Base-by-base conservation (phyloP, 2,888 invertebrate species). In the Allolobophora icterica region DNA sequence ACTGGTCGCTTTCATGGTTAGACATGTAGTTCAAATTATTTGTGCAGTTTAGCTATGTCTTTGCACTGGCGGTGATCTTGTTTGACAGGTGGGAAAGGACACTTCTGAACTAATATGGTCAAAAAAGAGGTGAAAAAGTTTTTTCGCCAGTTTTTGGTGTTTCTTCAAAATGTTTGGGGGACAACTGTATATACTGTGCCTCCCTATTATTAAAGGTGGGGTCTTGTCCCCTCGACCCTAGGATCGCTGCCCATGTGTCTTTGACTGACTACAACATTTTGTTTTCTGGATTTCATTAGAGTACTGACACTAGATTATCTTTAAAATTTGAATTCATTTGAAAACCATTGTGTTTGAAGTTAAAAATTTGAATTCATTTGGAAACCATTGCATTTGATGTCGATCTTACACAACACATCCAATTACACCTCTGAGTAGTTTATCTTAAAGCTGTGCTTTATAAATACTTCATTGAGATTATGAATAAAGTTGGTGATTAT, bases 1-100 rank as follows among this genome's bases (percentile, higher is more conserved):
- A 45, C 93, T 95, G 42, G 95, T 95, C 6, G 95, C 95, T 34
- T 95, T 95, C 92, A 95, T 95, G 95, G 95, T 95, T 92, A 92
- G 93, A 93, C 38, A 17, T 90, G 30, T 83, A 34, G n/a, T n/a
- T n/a, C n/a, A 6, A 71, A 71, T n/a, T n/a, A 71, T n/a, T n/a
- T n/a, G 0, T n/a, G 71, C 24, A 1, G 52, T 52, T 52, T 8
- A 52, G 52, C 21, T 52, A 24, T 52, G n/a, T n/a, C 71, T n/a
- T n/a, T n/a, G n/a, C n/a, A n/a, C n/a, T n/a, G n/a, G n/a, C n/a
- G n/a, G n/a, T n/a, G n/a, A n/a, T n/a, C n/a, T n/a, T n/a, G n/a
- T n/a, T n/a, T n/a, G n/a, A n/a, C n/a, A n/a, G n/a, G n/a, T n/a
- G n/a, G n/a, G n/a, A n/a, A n/a, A n/a, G n/a, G n/a, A n/a, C n/a